Evolutionary conservation across 2,888 invertebrate genomes (phyloP), one percentile per base, ranked within the genome.

Genomic region (Acrobasis consociella): DNA sequence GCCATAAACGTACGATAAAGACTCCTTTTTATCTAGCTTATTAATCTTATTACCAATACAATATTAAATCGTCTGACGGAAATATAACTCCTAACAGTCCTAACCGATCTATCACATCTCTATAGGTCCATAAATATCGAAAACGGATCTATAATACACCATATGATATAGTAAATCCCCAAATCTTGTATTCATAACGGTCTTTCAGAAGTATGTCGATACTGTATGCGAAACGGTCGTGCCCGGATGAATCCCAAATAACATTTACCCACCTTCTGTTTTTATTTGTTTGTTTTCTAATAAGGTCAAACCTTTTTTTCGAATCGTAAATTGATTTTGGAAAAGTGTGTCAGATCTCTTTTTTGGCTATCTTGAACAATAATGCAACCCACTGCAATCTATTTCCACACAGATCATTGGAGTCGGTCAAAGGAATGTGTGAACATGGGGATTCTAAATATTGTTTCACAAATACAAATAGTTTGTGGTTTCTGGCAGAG

Each of bases 111-210:
- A 38, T 60, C 59, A 58, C 13, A 60, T 60, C 49, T 60, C 59
- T 38, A 59, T 50, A 17, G 59, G 16, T 50, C 37, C 53, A 53
- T 61, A 53, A 61, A 61, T 61, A 61, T 61, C 52, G 46, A 22
- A 53, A 53, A 61, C 37, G 61, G 53, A 53, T 52, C 52, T 46
- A 53, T 52, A 31, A 53, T 53, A 53, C 22, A 61, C 31, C 53
- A 53, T 53, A 52, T 60, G 60, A 61, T 53, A 53, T 49, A 55
- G 53, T 42, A 22, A 37, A 55, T 46, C 53, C 61, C 53, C 59
- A 50, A 55, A 60, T 60, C 59, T 60, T 60, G 59, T 60, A 60
- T 60, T 60, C 59, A 60, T 60, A 60, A 50, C 59, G 59, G 59
- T 11, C 38, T 60, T 49, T 60, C 50, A 15, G 50, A 50, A 60